phyloP scores from a whole-genome alignment of 2,888 invertebrate species.

The Prenolepis imparis region DNA sequence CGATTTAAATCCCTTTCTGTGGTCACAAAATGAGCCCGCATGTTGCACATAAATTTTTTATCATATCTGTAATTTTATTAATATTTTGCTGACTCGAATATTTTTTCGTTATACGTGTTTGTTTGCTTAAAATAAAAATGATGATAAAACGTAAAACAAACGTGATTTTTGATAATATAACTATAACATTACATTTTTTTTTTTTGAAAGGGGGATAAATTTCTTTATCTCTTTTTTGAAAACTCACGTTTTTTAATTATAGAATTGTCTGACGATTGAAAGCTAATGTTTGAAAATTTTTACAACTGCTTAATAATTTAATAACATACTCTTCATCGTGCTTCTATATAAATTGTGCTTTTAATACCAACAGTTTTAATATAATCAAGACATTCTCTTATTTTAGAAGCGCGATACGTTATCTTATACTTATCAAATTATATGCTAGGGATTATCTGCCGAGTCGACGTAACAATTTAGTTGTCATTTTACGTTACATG shows the following conservation, averaged over 20 bases:
- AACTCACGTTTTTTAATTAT: background rate
- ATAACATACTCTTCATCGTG: background rate
- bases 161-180: background rate
- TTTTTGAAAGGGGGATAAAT: background rate
- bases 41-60: constrained; percentile 40
- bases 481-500: constrained; percentile 35
- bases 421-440: constrained; percentile 20
- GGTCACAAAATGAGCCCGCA: constrained; percentile 37
- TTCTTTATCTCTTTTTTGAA: background rate
- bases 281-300: background rate
- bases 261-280: background rate
- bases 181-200: background rate
- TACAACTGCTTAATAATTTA: background rate
- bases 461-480: constrained; percentile 39
- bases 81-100: background rate
- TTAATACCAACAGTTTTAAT: background rate
- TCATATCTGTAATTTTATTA: constrained; percentile 30
- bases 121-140: constrained; percentile 2
- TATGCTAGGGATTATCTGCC: background rate
- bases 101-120: constrained; percentile 10
- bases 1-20: constrained; percentile 12
- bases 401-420: background rate
- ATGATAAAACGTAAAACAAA: background rate
- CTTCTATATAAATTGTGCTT: background rate
- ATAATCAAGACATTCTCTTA: constrained; percentile 6